phyloP scores from a whole-genome alignment of 2,797 vertebrate genomes.

The Poliocrania exsul region DNA sequence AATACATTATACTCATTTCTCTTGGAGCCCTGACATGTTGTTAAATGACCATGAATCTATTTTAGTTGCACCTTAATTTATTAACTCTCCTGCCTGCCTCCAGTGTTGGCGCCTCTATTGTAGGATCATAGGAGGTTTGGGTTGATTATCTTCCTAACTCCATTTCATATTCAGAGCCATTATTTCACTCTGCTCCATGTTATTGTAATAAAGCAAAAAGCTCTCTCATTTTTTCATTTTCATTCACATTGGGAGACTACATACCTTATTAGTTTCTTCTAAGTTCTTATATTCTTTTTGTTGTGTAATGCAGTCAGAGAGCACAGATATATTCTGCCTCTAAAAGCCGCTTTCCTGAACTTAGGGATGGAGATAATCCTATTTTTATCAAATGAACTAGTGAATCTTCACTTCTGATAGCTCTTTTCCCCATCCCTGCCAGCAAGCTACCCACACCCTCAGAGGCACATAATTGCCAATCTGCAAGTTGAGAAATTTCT shows the following conservation, averaged over 20 bases:
- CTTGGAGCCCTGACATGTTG: neutral
- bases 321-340: neutral
- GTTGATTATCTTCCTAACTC: conserved; percentile 36
- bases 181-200: neutral
- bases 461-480: neutral
- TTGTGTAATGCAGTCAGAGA: neutral
- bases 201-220: conserved; percentile 4
- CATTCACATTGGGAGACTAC: neutral
- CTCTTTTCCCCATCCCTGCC: neutral
- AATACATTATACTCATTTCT: conserved; percentile 26
- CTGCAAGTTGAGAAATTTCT: neutral
- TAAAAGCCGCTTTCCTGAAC: neutral
- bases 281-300: neutral
- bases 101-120: neutral
- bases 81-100: conserved; percentile 12
- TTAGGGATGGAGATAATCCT: neutral
- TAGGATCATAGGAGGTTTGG: neutral
- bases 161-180: conserved; percentile 22
- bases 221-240: conserved; percentile 17
- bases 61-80: conserved; percentile 49
- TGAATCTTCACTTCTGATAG: neutral
- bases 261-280: neutral
- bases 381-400: neutral
- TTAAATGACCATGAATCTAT: conserved; percentile 43
- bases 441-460: neutral